A percentile compares a stretch with the other conserved stretches of the same genome.
phyloP scores from a whole-genome alignment of 1,140 invertebrate genomes.

The Micrasema minimum region DNA sequence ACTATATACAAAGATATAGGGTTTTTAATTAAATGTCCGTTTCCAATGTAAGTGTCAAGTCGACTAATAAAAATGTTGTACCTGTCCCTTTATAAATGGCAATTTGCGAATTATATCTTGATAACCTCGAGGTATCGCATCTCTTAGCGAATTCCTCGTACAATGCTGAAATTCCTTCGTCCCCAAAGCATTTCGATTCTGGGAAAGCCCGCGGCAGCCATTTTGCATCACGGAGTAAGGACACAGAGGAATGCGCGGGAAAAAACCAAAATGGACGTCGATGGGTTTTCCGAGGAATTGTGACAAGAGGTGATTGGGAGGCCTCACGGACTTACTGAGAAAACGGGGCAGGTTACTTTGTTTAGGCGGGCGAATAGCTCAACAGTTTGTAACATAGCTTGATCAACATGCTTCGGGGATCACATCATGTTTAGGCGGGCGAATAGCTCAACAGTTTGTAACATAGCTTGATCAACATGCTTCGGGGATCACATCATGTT shows the following conservation, averaged over 20 bases:
- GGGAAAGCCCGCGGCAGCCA: conserved; percentile 28
- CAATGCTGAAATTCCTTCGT: not conserved
- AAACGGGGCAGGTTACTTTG: not conserved
- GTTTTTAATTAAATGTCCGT: not conserved
- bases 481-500: too few species aligned
- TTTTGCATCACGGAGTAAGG: conserved; percentile 11
- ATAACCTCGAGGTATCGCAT: not conserved
- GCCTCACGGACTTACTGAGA: conserved; percentile 5
- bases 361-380: too few species aligned
- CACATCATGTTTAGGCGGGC: not conserved
- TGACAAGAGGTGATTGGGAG: not conserved
- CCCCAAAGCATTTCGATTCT: conserved; percentile 24
- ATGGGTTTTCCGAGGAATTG: conserved; percentile 28
- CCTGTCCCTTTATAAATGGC: not conserved
- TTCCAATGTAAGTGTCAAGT: not conserved
- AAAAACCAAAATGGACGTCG: conserved; percentile 38
- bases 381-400: not conserved
- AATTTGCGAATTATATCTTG: not conserved
- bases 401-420: not conserved
- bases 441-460: too few species aligned
- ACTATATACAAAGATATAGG: too few species aligned
- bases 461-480: too few species aligned
- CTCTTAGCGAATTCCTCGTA: conserved; percentile 2
- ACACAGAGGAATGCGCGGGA: conserved; percentile 14
- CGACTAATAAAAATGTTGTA: not conserved